These are phyloP conservation scores for Enteromius anoplus DNA, from an alignment of 2,797 vertebrate genomes.

Conservation along the genomic window DNA sequence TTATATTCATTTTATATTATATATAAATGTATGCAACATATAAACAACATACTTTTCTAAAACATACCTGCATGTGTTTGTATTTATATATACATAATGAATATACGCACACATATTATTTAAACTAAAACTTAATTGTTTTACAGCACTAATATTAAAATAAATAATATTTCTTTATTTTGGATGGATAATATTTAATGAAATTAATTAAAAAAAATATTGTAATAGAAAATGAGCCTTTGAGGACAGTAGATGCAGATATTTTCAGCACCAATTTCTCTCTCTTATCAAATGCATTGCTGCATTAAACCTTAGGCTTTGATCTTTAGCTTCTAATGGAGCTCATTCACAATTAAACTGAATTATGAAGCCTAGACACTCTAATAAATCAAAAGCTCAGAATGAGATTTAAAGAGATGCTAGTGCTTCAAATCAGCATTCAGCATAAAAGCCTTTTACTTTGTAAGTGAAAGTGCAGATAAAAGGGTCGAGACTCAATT, in stretches of 20 bases:
- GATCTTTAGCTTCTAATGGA: conserved; percentile 51
- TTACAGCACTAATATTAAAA: not conserved
- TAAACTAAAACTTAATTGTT: no score
- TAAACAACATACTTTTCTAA: no score
- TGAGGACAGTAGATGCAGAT: not conserved
- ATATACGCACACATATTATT: no score
- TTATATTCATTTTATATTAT: no score
- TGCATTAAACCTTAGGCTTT: not conserved
- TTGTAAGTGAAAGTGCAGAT: conserved; percentile 1
- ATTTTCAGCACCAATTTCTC: not conserved
- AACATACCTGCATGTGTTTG: no score
- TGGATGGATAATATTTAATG: not conserved
- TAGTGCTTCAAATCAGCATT: not conserved
- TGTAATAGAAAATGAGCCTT: not conserved
- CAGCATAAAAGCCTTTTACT: conserved; percentile 18
- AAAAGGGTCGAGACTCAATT: not conserved
- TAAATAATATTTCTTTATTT: not conserved
- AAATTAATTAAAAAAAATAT: not conserved
- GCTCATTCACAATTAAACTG: conserved; percentile 50
- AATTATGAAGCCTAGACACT: conserved; percentile 10
- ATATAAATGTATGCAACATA: no score
- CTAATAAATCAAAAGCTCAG: not conserved
- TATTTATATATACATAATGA: no score
- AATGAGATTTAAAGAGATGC: not conserved
- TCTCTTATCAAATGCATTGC: not conserved